Evolutionary conservation across 2,797 vertebrate species (phyloP).

Genomic region (Scarus forsteni): DNA sequence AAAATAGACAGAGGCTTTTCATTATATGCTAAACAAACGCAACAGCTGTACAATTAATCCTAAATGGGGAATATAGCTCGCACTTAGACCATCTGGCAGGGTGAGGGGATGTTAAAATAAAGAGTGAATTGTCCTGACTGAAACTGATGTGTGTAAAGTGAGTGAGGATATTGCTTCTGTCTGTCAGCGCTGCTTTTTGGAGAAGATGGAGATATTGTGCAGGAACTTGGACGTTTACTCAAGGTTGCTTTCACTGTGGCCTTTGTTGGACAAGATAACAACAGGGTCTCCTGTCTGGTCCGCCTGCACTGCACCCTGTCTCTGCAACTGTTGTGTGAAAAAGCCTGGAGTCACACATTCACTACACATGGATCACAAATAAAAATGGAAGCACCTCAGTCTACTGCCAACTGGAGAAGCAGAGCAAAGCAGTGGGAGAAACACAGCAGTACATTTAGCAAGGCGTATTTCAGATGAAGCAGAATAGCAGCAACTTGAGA

Average conservation of each 20-base stretch:
- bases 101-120: conserved; percentile 68
- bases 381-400: conserved; percentile 25
- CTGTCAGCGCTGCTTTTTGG: conserved; percentile 47
- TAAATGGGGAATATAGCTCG: conserved; percentile 76
- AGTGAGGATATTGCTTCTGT: conserved; percentile 37
- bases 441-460: too few species aligned
- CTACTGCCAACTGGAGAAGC: conserved; percentile 29
- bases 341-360: conserved; percentile 25
- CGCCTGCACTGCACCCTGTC: conserved; percentile 18
- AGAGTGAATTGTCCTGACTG: conserved; percentile 69
- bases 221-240: conserved; percentile 52
- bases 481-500: too few species aligned
- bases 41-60: conserved; percentile 75
- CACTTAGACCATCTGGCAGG: conserved; percentile 79
- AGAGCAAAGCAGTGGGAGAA: conserved; percentile 28
- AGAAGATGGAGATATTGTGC: conserved; percentile 49
- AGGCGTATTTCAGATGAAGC: too few species aligned
- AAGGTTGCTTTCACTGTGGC: conserved; percentile 58
- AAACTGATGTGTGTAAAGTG: conserved; percentile 59
- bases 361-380: conserved; percentile 31
- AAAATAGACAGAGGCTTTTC: conserved; percentile 65
- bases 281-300: conserved; percentile 33
- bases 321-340: conserved; percentile 24
- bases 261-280: conserved; percentile 41
- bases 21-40: conserved; percentile 78